Conservation (phyloP, 2,888 invertebrate species). For the Cephus spinipes region DNA sequence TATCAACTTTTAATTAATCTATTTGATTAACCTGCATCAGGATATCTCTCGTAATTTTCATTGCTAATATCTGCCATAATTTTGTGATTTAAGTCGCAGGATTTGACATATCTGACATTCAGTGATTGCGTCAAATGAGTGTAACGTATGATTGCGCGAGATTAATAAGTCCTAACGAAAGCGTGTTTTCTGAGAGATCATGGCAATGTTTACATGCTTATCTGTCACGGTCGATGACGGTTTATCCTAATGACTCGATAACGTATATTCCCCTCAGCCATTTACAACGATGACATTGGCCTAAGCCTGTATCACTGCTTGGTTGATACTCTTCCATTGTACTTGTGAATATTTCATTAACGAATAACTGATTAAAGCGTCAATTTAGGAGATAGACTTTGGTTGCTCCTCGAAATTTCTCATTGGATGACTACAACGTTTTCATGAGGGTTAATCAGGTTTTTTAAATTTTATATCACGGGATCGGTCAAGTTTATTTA, state of each 20-base stretch:
- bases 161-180: not conserved
- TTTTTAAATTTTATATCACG: no score
- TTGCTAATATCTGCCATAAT: not conserved
- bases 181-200: not conserved
- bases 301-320: not conserved
- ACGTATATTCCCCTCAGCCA: not conserved
- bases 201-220: slow-evolving; percentile 1
- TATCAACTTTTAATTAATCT: not conserved
- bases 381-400: no score
- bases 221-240: not conserved
- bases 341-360: not conserved
- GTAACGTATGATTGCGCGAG: not conserved
- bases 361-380: not conserved
- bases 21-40: not conserved
- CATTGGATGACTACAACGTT: no score
- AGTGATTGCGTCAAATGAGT: not conserved
- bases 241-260: not conserved
- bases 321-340: not conserved
- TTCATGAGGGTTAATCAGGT: no score
- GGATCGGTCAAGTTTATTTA: not conserved
- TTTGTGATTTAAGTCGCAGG: not conserved
- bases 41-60: not conserved
- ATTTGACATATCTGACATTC: not conserved
- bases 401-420: no score
- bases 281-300: not conserved